Conservation (phyloP, 2,797 vertebrate species). For the Semaprochilodus insignis region DNA sequence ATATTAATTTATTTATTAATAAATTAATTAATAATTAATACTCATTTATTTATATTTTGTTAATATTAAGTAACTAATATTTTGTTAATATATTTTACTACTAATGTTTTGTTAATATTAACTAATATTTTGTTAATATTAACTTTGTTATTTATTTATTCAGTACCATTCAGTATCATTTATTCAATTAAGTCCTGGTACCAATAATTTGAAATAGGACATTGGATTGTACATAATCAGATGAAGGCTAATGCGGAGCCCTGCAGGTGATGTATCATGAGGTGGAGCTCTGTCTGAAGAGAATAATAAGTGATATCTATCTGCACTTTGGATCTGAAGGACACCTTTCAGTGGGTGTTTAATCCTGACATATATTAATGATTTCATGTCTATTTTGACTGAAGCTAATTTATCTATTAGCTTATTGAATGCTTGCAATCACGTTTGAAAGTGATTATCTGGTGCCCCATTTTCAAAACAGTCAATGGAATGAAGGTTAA, state of each 20-base stretch:
- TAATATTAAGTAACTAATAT: background rate
- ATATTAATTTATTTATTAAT: too few relatives aligned
- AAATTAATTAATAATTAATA: too few relatives aligned
- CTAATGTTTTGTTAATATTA: background rate
- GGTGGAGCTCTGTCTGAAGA: background rate
- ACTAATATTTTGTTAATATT: background rate
- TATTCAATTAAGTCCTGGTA: background rate
- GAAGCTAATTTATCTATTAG: constrained; percentile 3
- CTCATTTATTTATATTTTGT: background rate
- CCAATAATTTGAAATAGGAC: background rate
- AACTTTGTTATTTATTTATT: background rate
- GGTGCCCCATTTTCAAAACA: background rate
- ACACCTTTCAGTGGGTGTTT: constrained; percentile 11
- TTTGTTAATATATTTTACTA: background rate
- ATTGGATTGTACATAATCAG: background rate
- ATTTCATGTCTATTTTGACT: background rate
- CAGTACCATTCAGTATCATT: background rate
- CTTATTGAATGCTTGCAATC: background rate
- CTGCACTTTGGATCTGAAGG: constrained; percentile 14
- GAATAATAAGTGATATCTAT: constrained; percentile 16
- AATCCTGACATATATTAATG: constrained; percentile 32
- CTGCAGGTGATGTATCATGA: background rate
- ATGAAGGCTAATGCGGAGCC: background rate
- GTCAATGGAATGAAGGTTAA: background rate
- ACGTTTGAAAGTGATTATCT: constrained; percentile 19